Conservation (phyloP, 2,888 invertebrate species). For the Dyspetes luteomarginatus region DNA sequence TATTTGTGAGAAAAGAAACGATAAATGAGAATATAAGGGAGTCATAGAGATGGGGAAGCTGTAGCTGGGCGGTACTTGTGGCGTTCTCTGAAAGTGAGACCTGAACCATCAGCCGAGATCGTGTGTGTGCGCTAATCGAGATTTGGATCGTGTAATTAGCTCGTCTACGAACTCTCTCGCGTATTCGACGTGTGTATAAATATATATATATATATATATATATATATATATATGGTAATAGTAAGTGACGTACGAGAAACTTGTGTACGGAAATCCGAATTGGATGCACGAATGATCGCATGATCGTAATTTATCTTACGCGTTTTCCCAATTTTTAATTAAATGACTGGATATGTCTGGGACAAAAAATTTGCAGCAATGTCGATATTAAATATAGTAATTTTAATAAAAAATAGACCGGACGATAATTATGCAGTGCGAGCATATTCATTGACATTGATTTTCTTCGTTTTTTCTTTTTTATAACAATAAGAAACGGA, state of each 20-base stretch:
- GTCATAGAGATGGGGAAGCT: constrained; percentile 52
- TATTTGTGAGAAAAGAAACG: constrained; percentile 38
- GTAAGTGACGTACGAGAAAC: neutral
- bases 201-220: neutral
- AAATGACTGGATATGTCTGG: no score
- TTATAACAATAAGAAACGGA: no score
- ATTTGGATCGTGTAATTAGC: constrained; percentile 76
- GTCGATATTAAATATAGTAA: no score
- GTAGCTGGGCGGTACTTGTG: constrained; percentile 16
- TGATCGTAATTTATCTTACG: no score
- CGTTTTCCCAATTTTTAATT: no score
- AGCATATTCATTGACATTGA: no score
- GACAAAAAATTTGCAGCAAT: no score
- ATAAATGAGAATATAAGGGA: constrained; percentile 51
- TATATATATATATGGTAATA: neutral
- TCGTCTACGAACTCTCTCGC: constrained; percentile 49
- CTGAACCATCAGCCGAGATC: constrained; percentile 48
- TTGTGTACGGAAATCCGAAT: neutral
- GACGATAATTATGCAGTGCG: no score
- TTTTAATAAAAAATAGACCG: no score
- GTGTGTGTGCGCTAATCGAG: constrained; percentile 69
- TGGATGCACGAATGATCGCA: neutral
- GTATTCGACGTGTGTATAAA: neutral
- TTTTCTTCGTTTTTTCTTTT: no score
- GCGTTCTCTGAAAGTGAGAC: neutral